These are phyloP conservation scores for Noctuana brunneofusca DNA, from an alignment of 2,888 invertebrate species.

Conservation along the genomic window DNA sequence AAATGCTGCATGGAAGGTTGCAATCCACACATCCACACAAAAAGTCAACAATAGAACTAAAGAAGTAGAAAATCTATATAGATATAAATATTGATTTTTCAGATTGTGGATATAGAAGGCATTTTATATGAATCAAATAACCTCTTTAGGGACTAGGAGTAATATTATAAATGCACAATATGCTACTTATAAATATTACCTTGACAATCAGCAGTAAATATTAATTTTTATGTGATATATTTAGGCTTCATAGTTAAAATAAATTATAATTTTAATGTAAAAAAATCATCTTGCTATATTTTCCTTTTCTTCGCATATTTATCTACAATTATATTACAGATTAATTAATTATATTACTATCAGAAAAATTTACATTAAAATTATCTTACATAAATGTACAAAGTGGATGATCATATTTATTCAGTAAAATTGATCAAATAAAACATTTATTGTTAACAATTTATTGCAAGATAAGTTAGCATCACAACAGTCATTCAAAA, in stretches of 20 bases:
- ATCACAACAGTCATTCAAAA: constrained; percentile 10
- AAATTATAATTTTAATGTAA: background rate
- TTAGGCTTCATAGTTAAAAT: background rate
- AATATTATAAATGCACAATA: background rate
- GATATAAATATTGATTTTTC: too few relatives aligned
- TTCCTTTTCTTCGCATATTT: background rate
- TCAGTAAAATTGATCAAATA: background rate
- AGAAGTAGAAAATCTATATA: too few relatives aligned
- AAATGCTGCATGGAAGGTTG: too few relatives aligned
- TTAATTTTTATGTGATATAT: background rate
- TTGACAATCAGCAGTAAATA: background rate
- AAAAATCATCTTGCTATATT: background rate
- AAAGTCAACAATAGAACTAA: too few relatives aligned
- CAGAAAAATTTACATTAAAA: background rate
- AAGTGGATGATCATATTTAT: background rate
- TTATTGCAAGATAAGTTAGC: constrained; percentile 24
- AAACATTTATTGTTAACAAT: background rate
- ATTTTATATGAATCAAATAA: background rate
- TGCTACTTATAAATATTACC: background rate
- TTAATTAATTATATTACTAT: background rate
- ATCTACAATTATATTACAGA: background rate
- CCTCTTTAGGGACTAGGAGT: background rate
- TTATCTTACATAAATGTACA: background rate
- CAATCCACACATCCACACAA: too few relatives aligned
- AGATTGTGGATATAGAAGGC: too few relatives aligned